Evolutionary conservation across 2,113 vertebrate species (phyloP).

Genomic region (Acanthisitta chloris): DNA sequence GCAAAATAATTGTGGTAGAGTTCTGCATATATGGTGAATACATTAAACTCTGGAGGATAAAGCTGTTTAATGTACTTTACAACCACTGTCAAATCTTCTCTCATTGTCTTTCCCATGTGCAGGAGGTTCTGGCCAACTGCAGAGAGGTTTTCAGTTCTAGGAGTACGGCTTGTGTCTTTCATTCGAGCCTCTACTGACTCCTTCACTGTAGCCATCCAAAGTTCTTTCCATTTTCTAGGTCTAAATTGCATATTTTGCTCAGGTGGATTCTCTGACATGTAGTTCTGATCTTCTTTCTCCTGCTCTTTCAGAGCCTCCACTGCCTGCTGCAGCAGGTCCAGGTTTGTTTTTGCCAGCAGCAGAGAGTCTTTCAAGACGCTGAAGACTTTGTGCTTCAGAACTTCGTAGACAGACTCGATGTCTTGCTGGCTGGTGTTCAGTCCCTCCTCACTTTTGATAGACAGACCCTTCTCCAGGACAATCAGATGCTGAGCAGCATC

Average conservation of each 20-base stretch:
- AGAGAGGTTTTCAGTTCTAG: conserved; percentile 40
- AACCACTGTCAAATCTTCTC: conserved; percentile 80
- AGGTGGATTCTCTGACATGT: not conserved
- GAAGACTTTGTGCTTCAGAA: conserved; percentile 69
- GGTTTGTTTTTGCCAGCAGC: not conserved
- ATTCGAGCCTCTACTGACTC: conserved; percentile 69
- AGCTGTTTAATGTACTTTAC: conserved; percentile 70
- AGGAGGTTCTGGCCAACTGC: conserved; percentile 74
- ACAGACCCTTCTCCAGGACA: conserved; percentile 71
- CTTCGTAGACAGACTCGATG: conserved; percentile 58
- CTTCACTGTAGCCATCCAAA: conserved; percentile 71
- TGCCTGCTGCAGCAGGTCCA: conserved; percentile 75
- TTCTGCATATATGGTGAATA: conserved; percentile 78
- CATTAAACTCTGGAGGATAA: conserved; percentile 79
- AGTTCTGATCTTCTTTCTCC: conserved; percentile 77
- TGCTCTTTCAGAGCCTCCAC: conserved; percentile 77
- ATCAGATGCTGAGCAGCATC: conserved; percentile 71
- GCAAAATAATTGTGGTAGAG: conserved; percentile 83
- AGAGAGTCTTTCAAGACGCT: conserved; percentile 71
- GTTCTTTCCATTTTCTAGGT: conserved; percentile 72
- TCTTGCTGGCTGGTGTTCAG: conserved; percentile 57
- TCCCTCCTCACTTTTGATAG: not conserved
- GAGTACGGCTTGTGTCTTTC: not conserved
- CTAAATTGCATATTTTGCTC: conserved; percentile 50
- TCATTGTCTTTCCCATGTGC: conserved; percentile 78